Conservation (phyloP, 2,888 invertebrate species). For the Ennomos quercinarius region DNA sequence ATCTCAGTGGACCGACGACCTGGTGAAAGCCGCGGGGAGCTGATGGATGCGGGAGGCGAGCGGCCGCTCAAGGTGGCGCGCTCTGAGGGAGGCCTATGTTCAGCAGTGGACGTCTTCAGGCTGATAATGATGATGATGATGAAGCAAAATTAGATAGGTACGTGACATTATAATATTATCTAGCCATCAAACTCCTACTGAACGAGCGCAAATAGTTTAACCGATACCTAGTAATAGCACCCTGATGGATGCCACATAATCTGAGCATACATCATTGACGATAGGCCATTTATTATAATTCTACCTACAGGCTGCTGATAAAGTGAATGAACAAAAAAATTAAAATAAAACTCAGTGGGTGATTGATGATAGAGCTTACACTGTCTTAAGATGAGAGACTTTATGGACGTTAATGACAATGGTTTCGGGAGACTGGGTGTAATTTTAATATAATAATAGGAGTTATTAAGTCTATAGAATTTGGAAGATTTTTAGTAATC, state of each 20-base stretch:
- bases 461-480: background rate
- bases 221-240: slow-evolving; percentile 39
- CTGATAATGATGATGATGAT: too few species aligned
- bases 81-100: too few species aligned
- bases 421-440: background rate
- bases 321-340: slow-evolving; percentile 39
- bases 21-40: too few species aligned
- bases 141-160: too few species aligned
- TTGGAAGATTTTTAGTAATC: background rate
- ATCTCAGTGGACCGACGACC: too few species aligned
- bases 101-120: too few species aligned
- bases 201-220: slow-evolving; percentile 47
- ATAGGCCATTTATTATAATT: slow-evolving; percentile 68
- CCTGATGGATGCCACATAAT: slow-evolving; percentile 61
- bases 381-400: slow-evolving; percentile 9
- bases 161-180: too few species aligned
- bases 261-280: slow-evolving; percentile 63
- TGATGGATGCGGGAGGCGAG: too few species aligned
- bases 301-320: slow-evolving; percentile 47
- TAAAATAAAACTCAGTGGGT: slow-evolving; percentile 19
- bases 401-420: slow-evolving; percentile 5
- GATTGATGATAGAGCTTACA: slow-evolving; percentile 21
- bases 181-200: background rate
- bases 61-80: too few species aligned
- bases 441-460: too few species aligned